These are phyloP conservation scores for Aurelia aurita complex sp. Pacific DNA, from an alignment of 30 jellyfish, hydroid and myxozoan genomes.

Conservation along the genomic window DNA sequence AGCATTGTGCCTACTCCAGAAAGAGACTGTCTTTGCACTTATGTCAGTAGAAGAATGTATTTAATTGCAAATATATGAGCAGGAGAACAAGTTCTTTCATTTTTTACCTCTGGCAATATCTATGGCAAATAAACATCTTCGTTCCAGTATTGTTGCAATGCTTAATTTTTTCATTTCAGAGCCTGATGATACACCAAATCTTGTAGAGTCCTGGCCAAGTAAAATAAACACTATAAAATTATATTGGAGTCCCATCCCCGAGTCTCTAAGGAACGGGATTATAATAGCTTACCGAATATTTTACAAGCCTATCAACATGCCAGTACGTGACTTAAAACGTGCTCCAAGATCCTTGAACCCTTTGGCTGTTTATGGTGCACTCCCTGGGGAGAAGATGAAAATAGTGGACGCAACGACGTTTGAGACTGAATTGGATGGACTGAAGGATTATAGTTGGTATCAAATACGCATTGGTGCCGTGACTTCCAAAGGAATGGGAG, in stretches of 20 bases:
- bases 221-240: constrained; percentile 16
- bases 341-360: constrained; percentile 51
- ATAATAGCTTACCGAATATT: constrained; percentile 54
- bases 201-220: constrained; percentile 60
- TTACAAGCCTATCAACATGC: constrained; percentile 43
- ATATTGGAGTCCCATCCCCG: constrained; percentile 65
- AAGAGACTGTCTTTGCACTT: too few species aligned
- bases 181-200: constrained; percentile 66
- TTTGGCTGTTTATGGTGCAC: constrained; percentile 45
- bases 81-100: too few species aligned
- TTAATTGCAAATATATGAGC: too few species aligned
- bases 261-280: constrained; percentile 58
- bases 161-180: neutral
- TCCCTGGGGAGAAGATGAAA: constrained; percentile 46
- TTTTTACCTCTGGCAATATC: too few species aligned
- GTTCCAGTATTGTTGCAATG: neutral
- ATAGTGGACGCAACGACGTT: constrained; percentile 43
- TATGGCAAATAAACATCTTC: too few species aligned
- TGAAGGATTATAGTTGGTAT: constrained; percentile 49
- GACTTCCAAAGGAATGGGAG: constrained; percentile 58
- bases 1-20: too few species aligned
- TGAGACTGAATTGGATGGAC: constrained; percentile 18
- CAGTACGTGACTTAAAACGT: constrained; percentile 26
- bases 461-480: constrained; percentile 60
- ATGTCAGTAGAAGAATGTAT: too few species aligned